A percentile compares a stretch with the other conserved stretches of the same genome.
phyloP scores from a whole-genome alignment of 2,888 invertebrate species.

The Azorinus chamasolen region DNA sequence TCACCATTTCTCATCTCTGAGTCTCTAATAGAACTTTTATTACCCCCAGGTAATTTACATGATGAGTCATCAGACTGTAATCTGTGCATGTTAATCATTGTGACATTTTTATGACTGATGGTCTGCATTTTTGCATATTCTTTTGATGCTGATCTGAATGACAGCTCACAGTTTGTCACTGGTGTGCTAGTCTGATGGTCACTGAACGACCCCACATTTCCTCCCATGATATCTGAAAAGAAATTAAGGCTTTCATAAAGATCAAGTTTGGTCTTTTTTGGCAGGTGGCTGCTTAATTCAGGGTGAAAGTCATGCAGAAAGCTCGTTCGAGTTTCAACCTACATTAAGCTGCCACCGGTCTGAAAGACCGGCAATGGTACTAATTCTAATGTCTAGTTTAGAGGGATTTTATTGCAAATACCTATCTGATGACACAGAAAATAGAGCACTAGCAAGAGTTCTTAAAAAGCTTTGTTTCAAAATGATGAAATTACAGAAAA shows the following conservation, averaged over 20 bases:
- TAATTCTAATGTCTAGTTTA: background rate
- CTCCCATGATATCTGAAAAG: background rate
- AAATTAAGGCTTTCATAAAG: no score
- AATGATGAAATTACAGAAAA: no score
- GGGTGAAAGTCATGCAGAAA: no score
- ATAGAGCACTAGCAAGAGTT: no score
- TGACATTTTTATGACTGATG: conserved; percentile 51
- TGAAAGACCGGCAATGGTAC: no score
- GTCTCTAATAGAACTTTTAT: background rate
- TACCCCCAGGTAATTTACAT: background rate
- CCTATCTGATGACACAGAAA: no score
- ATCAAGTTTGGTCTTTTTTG: no score
- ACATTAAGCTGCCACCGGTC: no score
- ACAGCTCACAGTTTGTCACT: conserved; percentile 50
- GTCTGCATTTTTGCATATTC: conserved; percentile 30
- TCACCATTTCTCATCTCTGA: background rate
- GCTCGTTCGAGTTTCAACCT: no score
- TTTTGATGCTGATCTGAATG: conserved; percentile 43
- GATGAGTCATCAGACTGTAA: background rate
- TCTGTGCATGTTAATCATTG: conserved; percentile 34
- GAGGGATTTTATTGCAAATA: no score
- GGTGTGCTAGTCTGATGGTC: conserved; percentile 60
- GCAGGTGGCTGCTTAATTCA: no score
- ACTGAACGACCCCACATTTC: background rate
- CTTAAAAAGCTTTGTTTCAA: no score